Percentiles rank a stretch among this genome's conserved stretches.
These are phyloP conservation scores for Acanthoscelides obtectus DNA, from an alignment of 2,888 invertebrate genomes.

Conservation along the genomic window DNA sequence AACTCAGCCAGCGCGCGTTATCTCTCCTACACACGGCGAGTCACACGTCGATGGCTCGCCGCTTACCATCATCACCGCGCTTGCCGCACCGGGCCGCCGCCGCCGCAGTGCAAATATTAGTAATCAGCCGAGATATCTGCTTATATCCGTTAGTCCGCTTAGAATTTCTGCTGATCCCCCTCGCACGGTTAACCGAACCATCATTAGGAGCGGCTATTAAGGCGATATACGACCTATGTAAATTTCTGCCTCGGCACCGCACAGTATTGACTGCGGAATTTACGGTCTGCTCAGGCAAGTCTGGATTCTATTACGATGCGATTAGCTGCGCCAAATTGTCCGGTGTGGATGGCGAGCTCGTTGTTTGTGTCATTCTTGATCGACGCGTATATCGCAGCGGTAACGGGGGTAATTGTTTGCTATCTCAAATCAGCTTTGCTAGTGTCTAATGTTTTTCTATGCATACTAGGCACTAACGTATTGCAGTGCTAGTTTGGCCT, in stretches of 20 bases:
- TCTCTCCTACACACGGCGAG: background rate
- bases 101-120: background rate
- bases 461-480: no score
- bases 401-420: no score
- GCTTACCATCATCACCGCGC: background rate
- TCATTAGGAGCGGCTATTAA: background rate
- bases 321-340: background rate
- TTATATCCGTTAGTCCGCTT: background rate
- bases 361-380: background rate
- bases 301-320: background rate
- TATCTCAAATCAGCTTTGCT: no score
- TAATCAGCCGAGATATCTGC: background rate
- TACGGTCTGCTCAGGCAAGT: background rate
- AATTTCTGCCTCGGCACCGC: background rate
- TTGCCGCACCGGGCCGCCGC: no score
- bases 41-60: background rate
- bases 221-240: background rate
- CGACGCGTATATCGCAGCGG: background rate
- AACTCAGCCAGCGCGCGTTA: background rate
- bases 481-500: no score
- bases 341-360: background rate
- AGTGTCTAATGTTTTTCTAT: no score
- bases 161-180: background rate
- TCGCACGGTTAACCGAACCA: background rate
- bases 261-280: background rate